Evolutionary conservation across 2,888 invertebrate species (phyloP), one percentile per base, ranked within the genome.

Genomic region (Bellardia pandia): DNA sequence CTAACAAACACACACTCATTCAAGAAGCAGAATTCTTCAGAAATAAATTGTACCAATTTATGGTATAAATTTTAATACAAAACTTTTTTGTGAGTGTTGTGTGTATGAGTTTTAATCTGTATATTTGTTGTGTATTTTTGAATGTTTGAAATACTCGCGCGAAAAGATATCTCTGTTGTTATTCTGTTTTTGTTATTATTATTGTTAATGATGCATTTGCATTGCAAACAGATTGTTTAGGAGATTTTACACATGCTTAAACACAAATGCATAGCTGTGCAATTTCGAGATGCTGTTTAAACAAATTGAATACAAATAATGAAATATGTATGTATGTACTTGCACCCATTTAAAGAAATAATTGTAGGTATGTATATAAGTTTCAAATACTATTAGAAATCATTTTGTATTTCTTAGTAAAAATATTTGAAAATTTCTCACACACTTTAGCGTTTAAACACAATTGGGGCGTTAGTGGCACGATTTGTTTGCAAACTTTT

Each of bases 221-320:
- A 68, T 75, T 62, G 74, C 33, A 75, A 85, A 75, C 60, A 85
- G 33, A 79, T 74, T 79, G 77, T 60, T 84, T 60, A 42, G 45
- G 40, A 77, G 77, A 84, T 78, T 84, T 84, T 78, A 78, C 72
- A 84, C 77, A 84, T 78, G 72, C 72, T 85, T 84, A 68, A 74
- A 51, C 74, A 71, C 69, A 51, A 23, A 66, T 83, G 84, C 72
- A 40, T 74, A 48, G 58, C 51, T 58, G 72, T 45, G 79, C 51
- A 13, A 62, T 69, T 68, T 69, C 51, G 53, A 53, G 68, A 68
- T 62, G 72, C n/a, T 74, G 72, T 60, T 78, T 56, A 85, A 66
- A 74, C 40, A 85, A 85, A 79, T 85, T 74, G 68, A 77, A 64
- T 76, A 62, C 56, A 83, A 64, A 42, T 71, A 80, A 66, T 48